Base-by-base conservation (phyloP, 2,888 invertebrate species). In the Synanthedon myopaeformis region DNA sequence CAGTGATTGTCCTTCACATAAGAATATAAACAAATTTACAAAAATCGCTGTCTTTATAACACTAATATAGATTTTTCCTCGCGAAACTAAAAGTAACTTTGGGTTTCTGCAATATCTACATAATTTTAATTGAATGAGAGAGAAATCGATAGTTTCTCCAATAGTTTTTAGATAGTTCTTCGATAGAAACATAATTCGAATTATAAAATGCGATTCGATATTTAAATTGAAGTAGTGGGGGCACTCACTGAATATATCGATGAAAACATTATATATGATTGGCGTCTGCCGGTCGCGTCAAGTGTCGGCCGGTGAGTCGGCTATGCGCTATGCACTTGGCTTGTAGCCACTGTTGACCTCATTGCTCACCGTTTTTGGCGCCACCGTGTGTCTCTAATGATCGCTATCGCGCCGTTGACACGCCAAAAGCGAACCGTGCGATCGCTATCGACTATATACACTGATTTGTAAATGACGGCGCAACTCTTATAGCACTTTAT, bases 361-460 rank as follows among this genome's bases (percentile, higher is more conserved):
- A 81, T 80, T 81, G 80, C 74, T 64, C 63, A 67, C 71, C 71
- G 71, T 75, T 83, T 82, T 83, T 76, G 85, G 82, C 85, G 84
- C 83, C 84, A 82, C 76, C 64, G 68, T 72, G 35, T 69, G 70
- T 70, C 61, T 64, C 64, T 66, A 69, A 70, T 69, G 75, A 79
- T 77, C 66, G 60, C 73, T 75, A 79, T 82, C 80, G 66, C 70
- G 70, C 70, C 78, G 80, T 78, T 79, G 79, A 79, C 79, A 79
- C 72, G 79, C 81, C 79, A 79, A 81, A 77, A 72, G 63, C 66
- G 66, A 61, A 64, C 62, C 61, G 62, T 55, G 56, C 60, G 72
- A 71, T 70, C 56, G 62, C 66, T 73, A 76, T 80, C 79, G 76
- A 79, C 68, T 35, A 28, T 35, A 28, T 17, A 17, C 28, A 58